Evolutionary conservation across 2,113 vertebrate species (phyloP).

Genomic region (Pampusana beccarii): DNA sequence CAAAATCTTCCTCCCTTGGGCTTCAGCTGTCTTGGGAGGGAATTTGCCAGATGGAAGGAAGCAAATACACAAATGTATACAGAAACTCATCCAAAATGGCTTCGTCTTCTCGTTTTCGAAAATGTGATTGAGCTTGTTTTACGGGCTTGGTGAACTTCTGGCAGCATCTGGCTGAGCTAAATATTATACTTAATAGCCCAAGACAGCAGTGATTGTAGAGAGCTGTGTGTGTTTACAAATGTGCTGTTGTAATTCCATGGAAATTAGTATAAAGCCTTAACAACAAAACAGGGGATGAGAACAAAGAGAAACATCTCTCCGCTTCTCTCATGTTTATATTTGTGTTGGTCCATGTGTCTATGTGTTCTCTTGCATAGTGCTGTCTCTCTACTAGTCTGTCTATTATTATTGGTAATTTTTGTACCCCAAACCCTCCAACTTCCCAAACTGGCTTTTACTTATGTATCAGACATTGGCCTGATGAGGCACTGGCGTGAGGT

Average conservation of each 20-base stretch:
- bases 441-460: background rate
- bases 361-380: accelerated
- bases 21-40: background rate
- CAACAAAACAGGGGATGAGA: background rate
- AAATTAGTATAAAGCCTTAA: conserved; percentile 19
- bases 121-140: conserved; percentile 54
- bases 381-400: background rate
- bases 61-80: background rate
- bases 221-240: conserved; percentile 55
- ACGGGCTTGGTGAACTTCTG: conserved; percentile 48
- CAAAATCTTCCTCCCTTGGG: conserved; percentile 7
- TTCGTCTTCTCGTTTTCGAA: background rate
- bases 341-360: accelerated
- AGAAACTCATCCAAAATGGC: conserved; percentile 5
- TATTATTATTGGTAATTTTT: background rate
- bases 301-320: background rate
- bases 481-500: background rate
- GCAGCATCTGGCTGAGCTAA: conserved; percentile 63
- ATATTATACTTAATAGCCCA: conserved; percentile 62
- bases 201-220: conserved; percentile 33
- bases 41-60: conserved; percentile 44
- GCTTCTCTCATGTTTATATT: background rate
- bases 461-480: background rate
- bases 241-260: background rate
- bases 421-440: background rate